Conservation (phyloP, 2,888 invertebrate species). For the Synergus laeviventris region DNA sequence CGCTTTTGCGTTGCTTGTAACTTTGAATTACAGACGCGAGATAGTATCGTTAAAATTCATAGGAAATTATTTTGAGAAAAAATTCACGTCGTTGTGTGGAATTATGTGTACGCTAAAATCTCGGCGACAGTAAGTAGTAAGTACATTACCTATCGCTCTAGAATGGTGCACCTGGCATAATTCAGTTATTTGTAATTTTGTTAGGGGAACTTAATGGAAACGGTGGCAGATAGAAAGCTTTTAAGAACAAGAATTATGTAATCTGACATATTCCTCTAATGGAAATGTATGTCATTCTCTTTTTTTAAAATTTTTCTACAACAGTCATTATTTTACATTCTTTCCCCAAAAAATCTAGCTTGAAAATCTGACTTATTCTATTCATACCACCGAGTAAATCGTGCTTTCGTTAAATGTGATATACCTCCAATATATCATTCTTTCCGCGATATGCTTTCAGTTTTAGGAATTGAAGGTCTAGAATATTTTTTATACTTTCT, state of each 20-base stretch:
- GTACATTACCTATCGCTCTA: background rate
- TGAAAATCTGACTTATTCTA: background rate
- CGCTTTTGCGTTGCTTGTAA: background rate
- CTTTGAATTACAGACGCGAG: background rate
- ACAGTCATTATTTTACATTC: background rate
- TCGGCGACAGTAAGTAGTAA: background rate
- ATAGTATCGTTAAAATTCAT: background rate
- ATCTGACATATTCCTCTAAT: background rate
- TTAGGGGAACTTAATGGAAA: background rate
- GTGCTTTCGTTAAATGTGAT: conserved; percentile 13
- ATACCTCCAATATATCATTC: background rate
- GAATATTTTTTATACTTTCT: background rate
- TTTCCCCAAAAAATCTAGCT: too few relatives aligned
- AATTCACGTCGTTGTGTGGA: background rate
- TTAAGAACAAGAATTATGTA: background rate
- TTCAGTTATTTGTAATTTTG: background rate
- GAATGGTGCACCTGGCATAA: background rate
- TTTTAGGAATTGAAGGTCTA: background rate
- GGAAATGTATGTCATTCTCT: too few relatives aligned
- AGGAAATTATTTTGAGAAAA: background rate
- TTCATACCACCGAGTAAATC: background rate
- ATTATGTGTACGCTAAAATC: background rate
- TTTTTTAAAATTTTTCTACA: background rate
- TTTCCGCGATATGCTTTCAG: background rate
- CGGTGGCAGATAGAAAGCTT: background rate